Evolutionary conservation across 1,140 invertebrate species (phyloP), one percentile per base, ranked within the genome.

Genomic region (Drosophila jambulina): DNA sequence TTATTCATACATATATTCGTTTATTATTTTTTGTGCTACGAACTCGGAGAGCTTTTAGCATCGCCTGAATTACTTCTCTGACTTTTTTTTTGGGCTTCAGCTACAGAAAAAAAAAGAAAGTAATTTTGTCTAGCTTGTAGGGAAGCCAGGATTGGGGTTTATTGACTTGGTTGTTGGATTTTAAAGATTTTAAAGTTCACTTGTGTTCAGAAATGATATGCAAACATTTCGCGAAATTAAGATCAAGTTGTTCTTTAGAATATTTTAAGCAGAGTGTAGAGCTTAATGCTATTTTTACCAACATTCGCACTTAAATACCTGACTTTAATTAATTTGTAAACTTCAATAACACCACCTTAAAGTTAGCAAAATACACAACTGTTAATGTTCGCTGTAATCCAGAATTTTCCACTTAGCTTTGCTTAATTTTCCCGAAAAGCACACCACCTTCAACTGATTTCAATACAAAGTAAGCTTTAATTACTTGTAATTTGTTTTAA

Each of bases 401-500:
- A 1, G 2, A 17, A n/a, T 23, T 21, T 27, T n/a, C n/a, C 27
- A 19, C 0, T 12, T 6, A 29, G 10, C n/a, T 62, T 23, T 15
- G n/a, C 19, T n/a, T 7, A 15, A 69, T 43, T 61, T 54, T 19
- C 48, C 5, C 36, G 12, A 34, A 38, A 75, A 29, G 34, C 23
- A 45, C 45, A 49, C 58, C 63, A 49, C 19, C 38, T 42, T 51
- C 32, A n/a, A 19, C 68, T 32, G 57, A 74, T 74, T 74, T 82
- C 64, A 82, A 84, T 90, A 77, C 67, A 62, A 79, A 71, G 63
- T 76, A 69, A 68, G 68, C 80, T 80, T 90, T 90, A 90, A 90
- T 90, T 90, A 90, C 81, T 90, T 90, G 85, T 90, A 90, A 90
- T 85, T 90, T 85, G 85, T 85, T 90, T 82, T 85, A 90, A 90